Conservation (phyloP, 2,888 invertebrate species). For the Hemithea aestivaria region DNA sequence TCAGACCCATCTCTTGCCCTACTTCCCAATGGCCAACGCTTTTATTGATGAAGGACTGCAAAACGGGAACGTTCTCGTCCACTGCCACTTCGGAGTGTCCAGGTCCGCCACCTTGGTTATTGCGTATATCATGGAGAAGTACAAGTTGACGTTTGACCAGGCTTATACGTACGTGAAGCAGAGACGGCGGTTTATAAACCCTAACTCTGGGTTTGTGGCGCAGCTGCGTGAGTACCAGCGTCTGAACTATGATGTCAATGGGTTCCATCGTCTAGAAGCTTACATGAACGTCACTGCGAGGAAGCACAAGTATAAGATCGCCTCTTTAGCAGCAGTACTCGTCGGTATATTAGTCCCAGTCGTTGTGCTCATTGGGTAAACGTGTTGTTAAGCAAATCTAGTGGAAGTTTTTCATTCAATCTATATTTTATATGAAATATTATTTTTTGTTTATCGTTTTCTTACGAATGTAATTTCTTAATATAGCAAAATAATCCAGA, state of each 20-base stretch:
- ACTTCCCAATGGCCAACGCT: slow-evolving; percentile 71
- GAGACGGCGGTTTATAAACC: slow-evolving; percentile 93
- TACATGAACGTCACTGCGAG: slow-evolving; percentile 61
- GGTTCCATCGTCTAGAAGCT: slow-evolving; percentile 57
- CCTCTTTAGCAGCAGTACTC: slow-evolving; percentile 54
- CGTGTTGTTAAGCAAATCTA: slow-evolving; percentile 8
- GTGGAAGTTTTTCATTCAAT: slow-evolving; percentile 15
- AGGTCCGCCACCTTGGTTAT: slow-evolving; percentile 96
- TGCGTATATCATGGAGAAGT: slow-evolving; percentile 95
- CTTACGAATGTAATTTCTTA: not conserved
- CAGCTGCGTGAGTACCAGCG: slow-evolving; percentile 86
- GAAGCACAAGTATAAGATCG: slow-evolving; percentile 63
- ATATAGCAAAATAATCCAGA: no score
- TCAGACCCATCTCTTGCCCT: slow-evolving; percentile 63
- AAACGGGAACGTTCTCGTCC: slow-evolving; percentile 87
- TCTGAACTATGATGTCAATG: slow-evolving; percentile 57
- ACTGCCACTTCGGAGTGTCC: slow-evolving; percentile 97
- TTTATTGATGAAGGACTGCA: slow-evolving; percentile 80
- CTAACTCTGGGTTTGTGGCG: slow-evolving; percentile 96
- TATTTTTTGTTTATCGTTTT: not conserved
- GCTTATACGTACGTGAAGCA: slow-evolving; percentile 92
- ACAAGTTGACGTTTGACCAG: slow-evolving; percentile 89
- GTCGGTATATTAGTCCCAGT: slow-evolving; percentile 60
- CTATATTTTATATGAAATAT: not conserved
- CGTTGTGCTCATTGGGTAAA: slow-evolving; percentile 54